Base-by-base conservation (phyloP, 2,113 vertebrate species). In the Synodontis membranacea region DNA sequence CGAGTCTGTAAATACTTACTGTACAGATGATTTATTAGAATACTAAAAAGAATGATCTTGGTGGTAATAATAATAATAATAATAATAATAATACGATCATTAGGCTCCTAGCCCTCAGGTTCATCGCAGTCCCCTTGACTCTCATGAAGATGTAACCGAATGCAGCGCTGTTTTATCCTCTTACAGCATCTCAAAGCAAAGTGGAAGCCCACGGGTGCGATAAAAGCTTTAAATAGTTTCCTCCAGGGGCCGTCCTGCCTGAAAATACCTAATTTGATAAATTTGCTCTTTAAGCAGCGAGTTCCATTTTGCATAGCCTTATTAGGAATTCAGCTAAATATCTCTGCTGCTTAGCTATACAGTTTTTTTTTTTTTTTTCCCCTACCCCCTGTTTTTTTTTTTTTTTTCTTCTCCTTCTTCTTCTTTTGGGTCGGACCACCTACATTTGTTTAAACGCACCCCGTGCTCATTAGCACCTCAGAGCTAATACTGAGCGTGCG, bases 261-360 rank as follows among this genome's bases (percentile, higher is more conserved):
- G 90, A 89, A 94, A 94, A 92, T 90, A 95, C 94, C 93, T 94
- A 92, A 95, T 95, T 95, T 95, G 94, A 95, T 94, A 93, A 94
- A 94, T 94, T 93, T 95, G 92, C 94, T 94, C 93, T 94, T 95
- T 94, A 95, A 93, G 93, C 92, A 80, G 90, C 90, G 88, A 85
- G 92, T 94, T 90, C 92, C 90, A 84, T 93, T 94, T 94, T 93
- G 92, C 93, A 90, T 90, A 85, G 87, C 88, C 92, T 93, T 92
- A 94, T 95, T 94, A 94, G 88, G 88, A 89, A 94, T 95, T 94
- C 91, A 85, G 93, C 93, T 94, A 93, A 94, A 94, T 94, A 93
- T 92, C 91, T 86, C 90, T 93, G 92, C 90, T 93, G 93, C 93
- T 92, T 93, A 93, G 42, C 44, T 34, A 93, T 92, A 88, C 91